These are phyloP conservation scores for Dinomys branickii DNA, from an alignment of 2,113 vertebrate species.

Conservation along the genomic window DNA sequence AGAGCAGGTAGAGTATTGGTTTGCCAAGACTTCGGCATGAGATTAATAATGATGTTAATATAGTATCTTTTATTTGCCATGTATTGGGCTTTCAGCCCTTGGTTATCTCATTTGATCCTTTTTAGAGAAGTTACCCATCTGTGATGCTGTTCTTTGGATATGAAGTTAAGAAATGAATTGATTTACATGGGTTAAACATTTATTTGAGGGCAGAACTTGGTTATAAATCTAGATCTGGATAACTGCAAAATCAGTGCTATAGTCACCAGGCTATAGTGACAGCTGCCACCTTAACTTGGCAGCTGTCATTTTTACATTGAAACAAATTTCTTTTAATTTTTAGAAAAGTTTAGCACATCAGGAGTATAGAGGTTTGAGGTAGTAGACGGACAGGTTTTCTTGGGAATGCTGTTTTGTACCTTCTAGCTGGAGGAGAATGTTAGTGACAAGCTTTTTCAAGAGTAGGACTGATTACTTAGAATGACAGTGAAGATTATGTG, in stretches of 20 bases:
- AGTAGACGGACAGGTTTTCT: background rate
- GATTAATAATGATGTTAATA: background rate
- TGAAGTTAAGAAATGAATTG: conserved; percentile 17
- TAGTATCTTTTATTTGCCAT: background rate
- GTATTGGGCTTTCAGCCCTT: background rate
- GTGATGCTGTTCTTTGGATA: background rate
- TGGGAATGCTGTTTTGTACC: background rate
- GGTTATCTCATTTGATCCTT: background rate
- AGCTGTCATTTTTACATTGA: conserved; percentile 32
- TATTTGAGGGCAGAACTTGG: background rate
- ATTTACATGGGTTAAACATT: background rate
- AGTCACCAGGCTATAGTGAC: background rate
- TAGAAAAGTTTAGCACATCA: background rate
- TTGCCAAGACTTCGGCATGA: background rate
- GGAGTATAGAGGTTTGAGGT: background rate
- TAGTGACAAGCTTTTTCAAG: background rate
- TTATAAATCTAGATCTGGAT: background rate
- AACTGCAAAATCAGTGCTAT: background rate
- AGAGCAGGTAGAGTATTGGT: background rate
- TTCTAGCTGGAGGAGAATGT: background rate
- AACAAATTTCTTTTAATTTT: conserved; percentile 47
- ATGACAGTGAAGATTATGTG: background rate
- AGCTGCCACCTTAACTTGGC: background rate
- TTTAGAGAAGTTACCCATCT: background rate
- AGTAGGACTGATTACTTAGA: background rate